Evolutionary conservation across 1,140 invertebrate genomes (phyloP).

Genomic region (Apis cerana): DNA sequence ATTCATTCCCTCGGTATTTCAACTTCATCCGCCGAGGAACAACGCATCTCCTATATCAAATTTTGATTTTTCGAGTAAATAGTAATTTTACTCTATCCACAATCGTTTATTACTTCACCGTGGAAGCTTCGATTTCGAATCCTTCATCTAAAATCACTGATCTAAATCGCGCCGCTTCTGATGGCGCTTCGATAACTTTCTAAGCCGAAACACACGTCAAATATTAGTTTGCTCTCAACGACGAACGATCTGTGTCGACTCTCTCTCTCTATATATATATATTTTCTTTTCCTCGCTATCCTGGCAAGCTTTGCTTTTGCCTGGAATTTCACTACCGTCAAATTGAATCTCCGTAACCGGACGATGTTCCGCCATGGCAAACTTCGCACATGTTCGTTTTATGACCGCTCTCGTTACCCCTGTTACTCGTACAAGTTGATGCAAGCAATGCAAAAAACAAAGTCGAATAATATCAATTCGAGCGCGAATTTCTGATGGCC

Average conservation of each 20-base stretch:
- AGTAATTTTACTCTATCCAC: background rate
- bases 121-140: background rate
- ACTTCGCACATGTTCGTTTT: constrained; percentile 1
- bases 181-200: background rate
- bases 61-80: background rate
- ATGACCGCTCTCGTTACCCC: background rate
- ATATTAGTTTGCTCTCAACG: background rate
- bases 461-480: background rate
- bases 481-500: background rate
- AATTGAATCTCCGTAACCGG: constrained; percentile 1
- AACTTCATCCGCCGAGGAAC: background rate
- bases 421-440: background rate
- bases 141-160: no score
- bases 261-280: no score
- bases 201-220: background rate
- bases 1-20: background rate
- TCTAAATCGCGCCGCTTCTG: no score
- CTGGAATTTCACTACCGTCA: constrained; percentile 1
- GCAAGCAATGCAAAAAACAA: background rate
- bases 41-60: background rate
- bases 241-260: background rate
- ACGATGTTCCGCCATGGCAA: background rate
- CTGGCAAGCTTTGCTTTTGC: background rate
- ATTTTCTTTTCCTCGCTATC: background rate
- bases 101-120: background rate